These are phyloP conservation scores for Bovichtus variegatus DNA, from an alignment of 2,797 vertebrate genomes.

Conservation along the genomic window DNA sequence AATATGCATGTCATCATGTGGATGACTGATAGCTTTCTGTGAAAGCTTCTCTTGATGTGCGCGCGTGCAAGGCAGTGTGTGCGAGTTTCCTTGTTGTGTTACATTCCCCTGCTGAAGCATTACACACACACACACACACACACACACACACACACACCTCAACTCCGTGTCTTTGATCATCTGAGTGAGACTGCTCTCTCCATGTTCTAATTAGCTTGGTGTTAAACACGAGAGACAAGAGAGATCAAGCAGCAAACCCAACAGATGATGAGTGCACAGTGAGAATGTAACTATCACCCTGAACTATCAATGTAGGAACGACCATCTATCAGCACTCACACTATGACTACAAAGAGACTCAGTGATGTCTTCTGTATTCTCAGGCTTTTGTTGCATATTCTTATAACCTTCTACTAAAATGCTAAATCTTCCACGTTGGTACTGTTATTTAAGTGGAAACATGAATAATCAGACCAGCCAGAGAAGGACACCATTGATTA, in stretches of 20 bases:
- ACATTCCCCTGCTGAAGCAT: conserved; percentile 41
- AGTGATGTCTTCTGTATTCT: background rate
- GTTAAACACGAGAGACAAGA: conserved; percentile 63
- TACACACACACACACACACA: conserved; percentile 28
- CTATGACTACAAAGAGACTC: conserved; percentile 1
- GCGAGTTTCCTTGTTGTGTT: conserved; percentile 53
- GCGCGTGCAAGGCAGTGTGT: conserved; percentile 43
- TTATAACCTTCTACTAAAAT: conserved; percentile 5
- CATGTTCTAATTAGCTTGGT: conserved; percentile 74
- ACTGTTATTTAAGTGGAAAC: conserved; percentile 2
- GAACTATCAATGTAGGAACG: conserved; percentile 29
- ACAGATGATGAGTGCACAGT: conserved; percentile 44
- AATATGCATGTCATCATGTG: conserved; percentile 79
- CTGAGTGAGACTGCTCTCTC: conserved; percentile 66
- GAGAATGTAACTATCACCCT: conserved; percentile 41
- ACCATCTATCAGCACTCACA: conserved; percentile 4
- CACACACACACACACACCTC: conserved; percentile 48
- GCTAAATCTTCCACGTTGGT: background rate
- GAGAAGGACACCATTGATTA: background rate
- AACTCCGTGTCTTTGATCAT: conserved; percentile 71
- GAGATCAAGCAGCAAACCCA: conserved; percentile 63
- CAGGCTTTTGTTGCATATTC: conserved; percentile 9
- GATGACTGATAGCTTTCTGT: conserved; percentile 78
- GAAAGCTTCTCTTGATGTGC: conserved; percentile 67
- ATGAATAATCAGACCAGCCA: conserved; percentile 20